phyloP scores from a whole-genome alignment of 2,113 vertebrate genomes.

The Gadus macrocephalus region DNA sequence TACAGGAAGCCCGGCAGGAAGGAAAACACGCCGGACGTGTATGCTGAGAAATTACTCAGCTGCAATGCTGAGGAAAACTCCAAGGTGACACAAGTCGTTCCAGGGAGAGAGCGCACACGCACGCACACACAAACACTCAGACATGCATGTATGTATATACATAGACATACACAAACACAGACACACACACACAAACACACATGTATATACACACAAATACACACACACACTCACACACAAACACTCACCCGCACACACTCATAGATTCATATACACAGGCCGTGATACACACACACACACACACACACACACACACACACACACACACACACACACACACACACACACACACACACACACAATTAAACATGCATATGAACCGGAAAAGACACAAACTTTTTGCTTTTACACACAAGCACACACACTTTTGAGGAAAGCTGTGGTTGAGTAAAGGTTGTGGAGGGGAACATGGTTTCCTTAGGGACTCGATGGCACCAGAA shows the following conservation, averaged over 20 bases:
- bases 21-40: no score
- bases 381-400: not conserved
- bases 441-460: no score
- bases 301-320: not conserved
- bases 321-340: not conserved
- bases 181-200: conserved; percentile 13
- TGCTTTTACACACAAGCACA: not conserved
- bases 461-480: conserved; percentile 33
- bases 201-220: not conserved
- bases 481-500: conserved; percentile 49
- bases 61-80: no score
- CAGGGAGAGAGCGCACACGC: no score
- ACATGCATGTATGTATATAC: not conserved
- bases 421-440: not conserved
- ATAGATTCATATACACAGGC: conserved; percentile 3
- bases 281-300: not conserved
- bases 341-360: conserved; percentile 7
- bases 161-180: conserved; percentile 3
- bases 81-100: no score
- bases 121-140: conserved; percentile 9
- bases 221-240: not conserved
- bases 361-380: not conserved
- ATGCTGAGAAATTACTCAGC: no score
- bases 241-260: conserved; percentile 4
- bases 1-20: no score